Evolutionary conservation across 2,888 invertebrate genomes (phyloP).

Genomic region (Mallateleia sp.): DNA sequence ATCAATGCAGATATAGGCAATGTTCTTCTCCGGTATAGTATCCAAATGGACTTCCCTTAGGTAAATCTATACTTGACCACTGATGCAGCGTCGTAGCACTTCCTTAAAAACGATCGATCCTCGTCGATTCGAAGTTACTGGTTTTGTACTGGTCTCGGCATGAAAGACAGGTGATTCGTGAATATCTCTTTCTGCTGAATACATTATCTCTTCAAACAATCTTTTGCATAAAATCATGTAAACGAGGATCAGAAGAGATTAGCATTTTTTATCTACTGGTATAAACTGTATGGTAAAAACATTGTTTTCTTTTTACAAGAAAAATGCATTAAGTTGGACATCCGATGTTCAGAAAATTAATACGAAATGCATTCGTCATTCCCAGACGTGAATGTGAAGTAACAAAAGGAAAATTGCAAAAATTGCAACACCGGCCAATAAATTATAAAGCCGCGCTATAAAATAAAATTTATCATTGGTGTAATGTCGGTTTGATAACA

Average conservation of each 20-base stretch:
- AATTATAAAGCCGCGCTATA: slow-evolving; percentile 48
- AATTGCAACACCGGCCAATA: slow-evolving; percentile 21
- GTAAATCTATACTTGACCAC: slow-evolving; percentile 49
- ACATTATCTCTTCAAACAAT: slow-evolving; percentile 7
- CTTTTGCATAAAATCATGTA: background rate
- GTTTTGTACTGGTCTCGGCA: slow-evolving; percentile 6
- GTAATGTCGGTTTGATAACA: slow-evolving; percentile 64
- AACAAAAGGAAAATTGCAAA: slow-evolving; percentile 28
- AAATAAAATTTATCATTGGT: slow-evolving; percentile 63
- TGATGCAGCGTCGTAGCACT: slow-evolving; percentile 11
- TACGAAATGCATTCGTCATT: background rate
- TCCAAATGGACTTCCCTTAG: slow-evolving; percentile 13
- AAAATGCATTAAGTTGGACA: no score
- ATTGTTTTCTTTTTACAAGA: no score
- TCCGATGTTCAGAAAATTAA: background rate
- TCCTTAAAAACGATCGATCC: slow-evolving; percentile 30
- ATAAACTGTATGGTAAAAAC: no score
- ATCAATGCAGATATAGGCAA: slow-evolving; percentile 24
- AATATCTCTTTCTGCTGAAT: slow-evolving; percentile 7
- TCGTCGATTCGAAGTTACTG: slow-evolving; percentile 21
- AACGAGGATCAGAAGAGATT: background rate
- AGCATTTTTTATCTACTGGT: background rate
- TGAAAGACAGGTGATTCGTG: slow-evolving; percentile 15
- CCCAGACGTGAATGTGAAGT: background rate
- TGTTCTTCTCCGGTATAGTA: background rate